These are phyloP conservation scores for Crypturellus undulatus DNA, from an alignment of 2,113 vertebrate genomes.

Conservation along the genomic window DNA sequence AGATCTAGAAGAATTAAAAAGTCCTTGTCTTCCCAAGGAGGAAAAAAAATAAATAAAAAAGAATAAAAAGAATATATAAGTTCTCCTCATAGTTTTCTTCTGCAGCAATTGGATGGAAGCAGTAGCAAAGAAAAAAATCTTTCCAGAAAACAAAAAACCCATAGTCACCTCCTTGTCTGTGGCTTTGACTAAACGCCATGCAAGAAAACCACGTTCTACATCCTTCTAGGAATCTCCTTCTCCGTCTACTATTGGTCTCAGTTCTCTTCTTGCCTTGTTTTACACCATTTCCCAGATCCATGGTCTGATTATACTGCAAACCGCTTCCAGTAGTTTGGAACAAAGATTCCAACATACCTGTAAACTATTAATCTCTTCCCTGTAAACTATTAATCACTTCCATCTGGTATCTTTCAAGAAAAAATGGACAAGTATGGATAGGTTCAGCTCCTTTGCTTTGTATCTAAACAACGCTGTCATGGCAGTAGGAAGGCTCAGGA, in stretches of 20 bases:
- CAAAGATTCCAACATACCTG: neutral
- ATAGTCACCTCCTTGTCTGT: neutral
- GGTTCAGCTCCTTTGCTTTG: constrained; percentile 1
- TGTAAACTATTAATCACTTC: neutral
- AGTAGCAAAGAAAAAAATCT: neutral
- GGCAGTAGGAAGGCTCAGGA: constrained; percentile 40
- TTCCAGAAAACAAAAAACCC: neutral
- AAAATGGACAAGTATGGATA: constrained; percentile 1
- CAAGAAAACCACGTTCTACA: neutral
- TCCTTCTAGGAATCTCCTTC: neutral
- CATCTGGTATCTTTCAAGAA: neutral
- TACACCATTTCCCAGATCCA: neutral
- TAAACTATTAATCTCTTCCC: neutral
- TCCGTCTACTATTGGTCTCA: neutral
- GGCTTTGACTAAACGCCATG: neutral
- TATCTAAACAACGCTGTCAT: constrained; percentile 19
- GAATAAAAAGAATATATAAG: too few relatives aligned
- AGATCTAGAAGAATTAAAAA: neutral
- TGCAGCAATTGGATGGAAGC: fast-evolving
- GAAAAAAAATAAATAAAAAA: neutral
- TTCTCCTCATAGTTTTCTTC: neutral
- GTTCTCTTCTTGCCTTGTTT: neutral
- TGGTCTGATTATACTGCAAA: fast-evolving
- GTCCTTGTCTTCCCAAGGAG: neutral
- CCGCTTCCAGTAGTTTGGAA: neutral